Evolutionary conservation across 2,797 vertebrate genomes (phyloP), one percentile per base, ranked within the genome.

Genomic region (Pelobates cultripes): DNA sequence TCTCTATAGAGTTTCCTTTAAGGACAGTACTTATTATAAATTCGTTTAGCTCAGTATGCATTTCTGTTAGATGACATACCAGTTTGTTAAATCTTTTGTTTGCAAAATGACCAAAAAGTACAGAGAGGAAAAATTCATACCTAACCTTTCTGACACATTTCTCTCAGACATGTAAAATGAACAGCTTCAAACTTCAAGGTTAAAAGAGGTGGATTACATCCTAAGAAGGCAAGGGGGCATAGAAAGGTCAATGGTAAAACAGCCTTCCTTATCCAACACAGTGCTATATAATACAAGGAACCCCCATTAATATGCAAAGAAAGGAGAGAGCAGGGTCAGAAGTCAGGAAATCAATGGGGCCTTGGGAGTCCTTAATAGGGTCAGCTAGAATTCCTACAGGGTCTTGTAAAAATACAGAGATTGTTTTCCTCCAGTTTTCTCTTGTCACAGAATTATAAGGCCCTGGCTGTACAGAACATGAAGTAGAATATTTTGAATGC

Each of bases 261-360:
- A 84, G 85, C 71, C 81, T 78, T 1, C 8, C 79, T 87, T 81
- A 82, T 69, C 83, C 70, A 12, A 79, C 68, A 41, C 77, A 61
- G 87, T 13, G 57, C 83, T 79, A 78, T 88, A 81, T 89, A 86
- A 51, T 85, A 57, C 83, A 86, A 88, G 85, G 83, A 82, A 0
- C 87, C 88, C 89, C 88, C 86, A 86, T 93, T 90, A 86, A 88
- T 83, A 88, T 85, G 63, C 80, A 88, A 88, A 88, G 86, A 92
- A 87, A 88, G 84, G 87, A 86, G 78, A 85, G 55, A 5, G 64
- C 63, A 70, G 87, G 87, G 87, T 92, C 89, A 88, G 88, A 84
- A 89, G 87, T 88, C 55, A 75, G 83, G 80, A 73, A 79, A 85
- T 84, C 85, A 40, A 0, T 83, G 87, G 86, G 84, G 78, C 14